Evolutionary conservation across 2,113 vertebrate species (phyloP).

Genomic region (Rallus limicola): DNA sequence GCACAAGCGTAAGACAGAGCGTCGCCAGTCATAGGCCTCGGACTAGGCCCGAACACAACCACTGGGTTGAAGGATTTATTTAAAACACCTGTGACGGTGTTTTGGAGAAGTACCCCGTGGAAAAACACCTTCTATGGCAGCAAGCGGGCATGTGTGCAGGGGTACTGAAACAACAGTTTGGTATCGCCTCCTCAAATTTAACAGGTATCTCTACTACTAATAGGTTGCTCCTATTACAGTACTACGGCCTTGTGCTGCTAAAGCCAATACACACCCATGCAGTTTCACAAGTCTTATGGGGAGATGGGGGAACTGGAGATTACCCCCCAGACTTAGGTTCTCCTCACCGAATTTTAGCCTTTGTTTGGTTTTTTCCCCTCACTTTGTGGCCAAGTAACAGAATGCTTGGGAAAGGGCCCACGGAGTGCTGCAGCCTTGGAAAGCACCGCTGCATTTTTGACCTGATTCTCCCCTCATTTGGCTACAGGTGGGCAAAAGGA

Average conservation of each 20-base stretch:
- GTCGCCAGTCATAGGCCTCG: background rate
- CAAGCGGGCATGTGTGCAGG: rapidly evolving
- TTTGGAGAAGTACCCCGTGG: background rate
- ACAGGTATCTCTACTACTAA: background rate
- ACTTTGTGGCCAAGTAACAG: background rate
- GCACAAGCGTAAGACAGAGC: background rate
- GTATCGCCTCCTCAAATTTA: background rate
- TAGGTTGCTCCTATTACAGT: background rate
- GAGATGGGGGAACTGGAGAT: background rate
- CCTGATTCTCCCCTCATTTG: background rate
- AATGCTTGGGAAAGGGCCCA: background rate
- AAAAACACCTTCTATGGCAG: background rate
- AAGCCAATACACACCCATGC: background rate
- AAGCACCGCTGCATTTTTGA: background rate
- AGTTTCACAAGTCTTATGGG: background rate
- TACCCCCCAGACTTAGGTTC: background rate
- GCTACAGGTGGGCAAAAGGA: background rate
- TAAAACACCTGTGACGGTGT: background rate
- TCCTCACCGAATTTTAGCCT: background rate
- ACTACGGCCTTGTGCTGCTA: background rate
- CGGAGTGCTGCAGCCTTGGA: background rate
- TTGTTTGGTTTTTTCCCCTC: background rate
- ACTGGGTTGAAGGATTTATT: background rate
- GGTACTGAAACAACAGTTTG: background rate
- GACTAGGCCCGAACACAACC: background rate